Percentiles rank a stretch among this genome's conserved stretches.
Conservation (phyloP, 92 coral and sea anemone species). For the Muricea muricata region DNA sequence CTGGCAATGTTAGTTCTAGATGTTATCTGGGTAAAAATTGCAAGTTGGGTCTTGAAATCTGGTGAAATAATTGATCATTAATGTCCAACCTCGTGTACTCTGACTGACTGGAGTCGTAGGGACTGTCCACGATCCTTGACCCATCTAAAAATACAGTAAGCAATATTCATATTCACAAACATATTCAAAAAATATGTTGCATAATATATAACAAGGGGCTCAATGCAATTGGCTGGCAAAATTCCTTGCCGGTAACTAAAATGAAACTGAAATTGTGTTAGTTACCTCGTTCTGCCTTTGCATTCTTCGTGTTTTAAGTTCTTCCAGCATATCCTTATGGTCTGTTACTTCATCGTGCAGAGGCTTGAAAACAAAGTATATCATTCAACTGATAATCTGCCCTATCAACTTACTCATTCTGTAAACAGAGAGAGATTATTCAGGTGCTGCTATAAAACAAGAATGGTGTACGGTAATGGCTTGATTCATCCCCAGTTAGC, state of each 20-base stretch:
- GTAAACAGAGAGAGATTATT: background rate
- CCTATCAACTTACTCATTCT: background rate
- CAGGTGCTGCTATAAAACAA: too few species aligned
- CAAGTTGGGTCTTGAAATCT: background rate
- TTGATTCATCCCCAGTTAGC: too few species aligned
- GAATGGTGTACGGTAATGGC: too few species aligned
- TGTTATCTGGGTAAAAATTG: too few species aligned
- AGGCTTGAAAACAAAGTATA: constrained; percentile 36
- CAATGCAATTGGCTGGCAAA: too few species aligned
- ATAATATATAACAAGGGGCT: background rate
- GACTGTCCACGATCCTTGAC: constrained; percentile 32
- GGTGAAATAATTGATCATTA: background rate
- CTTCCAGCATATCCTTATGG: constrained; percentile 71
- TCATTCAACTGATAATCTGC: background rate
- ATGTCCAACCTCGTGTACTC: background rate
- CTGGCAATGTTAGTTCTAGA: too few species aligned
- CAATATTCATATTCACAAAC: background rate
- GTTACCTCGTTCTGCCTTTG: constrained; percentile 79
- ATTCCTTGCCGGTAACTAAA: background rate
- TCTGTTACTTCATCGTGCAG: constrained; percentile 69
- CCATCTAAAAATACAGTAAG: constrained; percentile 12
- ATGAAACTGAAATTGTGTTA: background rate
- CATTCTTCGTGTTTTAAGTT: constrained; percentile 76
- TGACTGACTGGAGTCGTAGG: background rate
- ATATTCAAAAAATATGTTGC: background rate